A percentile compares a stretch with the other conserved stretches of the same genome.
These are phyloP conservation scores for Scotopteryx bipunctaria DNA, from an alignment of 2,888 invertebrate species.

Conservation along the genomic window DNA sequence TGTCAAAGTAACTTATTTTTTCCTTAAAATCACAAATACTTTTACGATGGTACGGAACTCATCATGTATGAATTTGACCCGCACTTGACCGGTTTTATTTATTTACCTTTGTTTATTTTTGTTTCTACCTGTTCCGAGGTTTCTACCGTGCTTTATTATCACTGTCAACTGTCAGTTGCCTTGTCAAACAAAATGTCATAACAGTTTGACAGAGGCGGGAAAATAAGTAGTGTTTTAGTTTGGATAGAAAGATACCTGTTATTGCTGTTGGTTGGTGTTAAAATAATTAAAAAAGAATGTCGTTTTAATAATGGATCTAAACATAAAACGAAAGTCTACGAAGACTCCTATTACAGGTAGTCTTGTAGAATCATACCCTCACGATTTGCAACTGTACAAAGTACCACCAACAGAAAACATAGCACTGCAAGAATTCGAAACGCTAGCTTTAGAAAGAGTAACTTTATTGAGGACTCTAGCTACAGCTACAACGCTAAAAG, in stretches of 20 bases:
- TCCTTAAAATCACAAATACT: too few species aligned
- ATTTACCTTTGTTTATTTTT: too few species aligned
- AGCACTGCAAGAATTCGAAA: constrained; percentile 93
- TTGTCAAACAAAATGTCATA: too few species aligned
- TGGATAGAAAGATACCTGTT: neutral
- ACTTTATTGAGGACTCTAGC: constrained; percentile 91
- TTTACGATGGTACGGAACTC: too few species aligned
- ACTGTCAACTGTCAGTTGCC: too few species aligned
- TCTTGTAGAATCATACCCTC: constrained; percentile 85
- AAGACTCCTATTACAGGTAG: constrained; percentile 63
- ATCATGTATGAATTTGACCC: too few species aligned
- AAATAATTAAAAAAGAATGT: neutral
- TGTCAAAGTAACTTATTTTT: too few species aligned
- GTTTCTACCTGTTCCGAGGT: too few species aligned
- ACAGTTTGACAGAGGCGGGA: too few species aligned
- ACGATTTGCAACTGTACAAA: constrained; percentile 91
- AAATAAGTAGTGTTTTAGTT: too few species aligned
- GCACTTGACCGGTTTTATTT: too few species aligned
- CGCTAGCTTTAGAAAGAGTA: constrained; percentile 92
- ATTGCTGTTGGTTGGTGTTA: neutral
- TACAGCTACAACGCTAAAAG: constrained; percentile 86
- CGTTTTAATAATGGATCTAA: constrained; percentile 65
- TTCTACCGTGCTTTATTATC: too few species aligned
- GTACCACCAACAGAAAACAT: constrained; percentile 89
- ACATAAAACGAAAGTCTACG: constrained; percentile 70